Evolutionary conservation across 2,113 vertebrate species (phyloP).

Genomic region (Onychorhynchus coronatus): DNA sequence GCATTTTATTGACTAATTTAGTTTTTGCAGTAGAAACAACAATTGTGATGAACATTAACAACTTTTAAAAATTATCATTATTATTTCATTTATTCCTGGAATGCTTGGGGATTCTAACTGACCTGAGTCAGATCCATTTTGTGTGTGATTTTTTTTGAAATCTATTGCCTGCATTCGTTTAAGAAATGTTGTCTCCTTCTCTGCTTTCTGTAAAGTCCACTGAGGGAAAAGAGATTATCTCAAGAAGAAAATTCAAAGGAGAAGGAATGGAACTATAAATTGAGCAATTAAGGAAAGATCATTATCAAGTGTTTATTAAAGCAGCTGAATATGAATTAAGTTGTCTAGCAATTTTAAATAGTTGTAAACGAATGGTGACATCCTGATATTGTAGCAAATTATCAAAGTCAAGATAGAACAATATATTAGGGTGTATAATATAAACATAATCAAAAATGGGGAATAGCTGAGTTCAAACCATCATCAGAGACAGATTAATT

Average conservation of each 20-base stretch:
- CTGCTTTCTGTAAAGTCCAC: background rate
- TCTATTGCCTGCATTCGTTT: background rate
- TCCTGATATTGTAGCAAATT: background rate
- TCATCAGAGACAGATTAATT: background rate
- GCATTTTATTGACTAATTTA: background rate
- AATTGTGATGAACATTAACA: background rate
- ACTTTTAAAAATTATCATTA: background rate
- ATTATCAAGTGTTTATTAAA: conserved; percentile 5
- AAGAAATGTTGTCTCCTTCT: background rate
- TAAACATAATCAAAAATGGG: background rate
- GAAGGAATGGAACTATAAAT: background rate
- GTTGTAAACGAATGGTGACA: background rate
- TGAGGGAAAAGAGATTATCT: background rate
- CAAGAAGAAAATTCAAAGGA: background rate
- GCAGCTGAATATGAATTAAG: conserved; percentile 3
- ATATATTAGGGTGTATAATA: background rate
- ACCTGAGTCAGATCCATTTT: background rate
- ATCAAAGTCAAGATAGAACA: background rate
- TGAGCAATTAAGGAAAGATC: conserved; percentile 12
- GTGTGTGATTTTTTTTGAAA: background rate
- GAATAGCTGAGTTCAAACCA: background rate
- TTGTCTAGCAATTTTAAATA: background rate
- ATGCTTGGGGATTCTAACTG: background rate
- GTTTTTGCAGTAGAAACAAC: background rate
- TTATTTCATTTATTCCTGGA: background rate